Conservation (phyloP, 2,888 invertebrate genomes). For the Eristalinus aeneus region DNA sequence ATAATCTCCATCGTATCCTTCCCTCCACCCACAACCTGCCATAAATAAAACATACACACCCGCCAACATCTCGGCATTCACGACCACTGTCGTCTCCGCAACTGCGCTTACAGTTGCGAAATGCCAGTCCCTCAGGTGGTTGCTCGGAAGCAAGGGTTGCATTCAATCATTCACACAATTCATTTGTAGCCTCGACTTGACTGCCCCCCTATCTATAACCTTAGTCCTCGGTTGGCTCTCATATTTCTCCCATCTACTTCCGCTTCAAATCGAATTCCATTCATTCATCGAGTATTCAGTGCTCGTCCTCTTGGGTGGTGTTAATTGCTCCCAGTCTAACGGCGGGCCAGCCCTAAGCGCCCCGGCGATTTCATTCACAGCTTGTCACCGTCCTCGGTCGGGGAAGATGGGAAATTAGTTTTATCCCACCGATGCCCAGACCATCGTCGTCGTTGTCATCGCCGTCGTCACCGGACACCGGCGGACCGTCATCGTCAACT, state of each 20-base stretch:
- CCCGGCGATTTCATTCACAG: constrained; percentile 19
- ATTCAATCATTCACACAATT: constrained; percentile 37
- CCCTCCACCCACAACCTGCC: not conserved
- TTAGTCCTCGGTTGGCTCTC: not conserved
- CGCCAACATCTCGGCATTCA: not conserved
- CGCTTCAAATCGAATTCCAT: constrained; percentile 47
- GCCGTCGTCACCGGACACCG: too few relatives aligned
- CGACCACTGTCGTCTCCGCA: not conserved
- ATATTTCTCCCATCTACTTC: constrained; percentile 42
- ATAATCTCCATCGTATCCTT: too few relatives aligned
- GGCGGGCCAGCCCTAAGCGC: constrained; percentile 2
- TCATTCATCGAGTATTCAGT: constrained; percentile 37
- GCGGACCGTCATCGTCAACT: not conserved
- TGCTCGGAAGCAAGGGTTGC: not conserved
- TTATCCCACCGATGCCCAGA: constrained; percentile 13
- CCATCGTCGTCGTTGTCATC: not conserved
- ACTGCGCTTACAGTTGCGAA: not conserved
- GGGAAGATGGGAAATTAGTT: constrained; percentile 56
- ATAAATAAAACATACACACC: not conserved
- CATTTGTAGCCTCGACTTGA: not conserved
- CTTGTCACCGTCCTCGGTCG: constrained; percentile 5
- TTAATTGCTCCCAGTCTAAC: constrained; percentile 37
- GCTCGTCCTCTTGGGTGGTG: constrained; percentile 44
- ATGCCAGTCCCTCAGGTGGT: not conserved
- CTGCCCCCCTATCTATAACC: not conserved